Evolutionary conservation across 2,113 vertebrate genomes (phyloP).

Genomic region (Sitta europaea): DNA sequence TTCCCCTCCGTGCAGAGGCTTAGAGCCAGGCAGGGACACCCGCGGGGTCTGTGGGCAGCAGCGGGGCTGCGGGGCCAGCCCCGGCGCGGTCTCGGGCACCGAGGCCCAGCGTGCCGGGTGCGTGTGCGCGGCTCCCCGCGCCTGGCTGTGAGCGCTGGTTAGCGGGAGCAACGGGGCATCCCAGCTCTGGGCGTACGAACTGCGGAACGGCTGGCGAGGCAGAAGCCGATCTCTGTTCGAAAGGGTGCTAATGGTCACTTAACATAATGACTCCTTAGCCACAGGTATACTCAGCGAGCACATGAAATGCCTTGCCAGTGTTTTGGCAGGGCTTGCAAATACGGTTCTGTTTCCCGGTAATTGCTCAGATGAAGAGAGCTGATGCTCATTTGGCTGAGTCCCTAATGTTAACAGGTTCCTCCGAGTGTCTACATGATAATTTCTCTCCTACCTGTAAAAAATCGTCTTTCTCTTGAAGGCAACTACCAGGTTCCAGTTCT

Average conservation of each 20-base stretch:
- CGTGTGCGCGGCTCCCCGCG: rapidly evolving
- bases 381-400: neutral
- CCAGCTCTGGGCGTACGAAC: rapidly evolving
- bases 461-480: neutral
- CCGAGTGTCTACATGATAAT: neutral
- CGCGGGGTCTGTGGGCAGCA: neutral
- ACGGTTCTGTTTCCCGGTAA: rapidly evolving
- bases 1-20: neutral
- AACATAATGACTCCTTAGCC: neutral
- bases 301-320: neutral
- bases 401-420: neutral
- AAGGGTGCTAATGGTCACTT: constrained; percentile 8
- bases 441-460: neutral
- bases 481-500: neutral
- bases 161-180: rapidly evolving
- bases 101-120: no score
- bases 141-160: neutral
- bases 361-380: neutral
- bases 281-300: neutral
- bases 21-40: neutral
- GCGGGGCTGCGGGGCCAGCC: neutral
- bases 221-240: neutral
- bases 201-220: neutral
- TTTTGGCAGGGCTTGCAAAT: neutral
- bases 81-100: rapidly evolving